Evolutionary conservation across 2,797 vertebrate genomes (phyloP), one percentile per base, ranked within the genome.

Genomic region (Columba guinea): DNA sequence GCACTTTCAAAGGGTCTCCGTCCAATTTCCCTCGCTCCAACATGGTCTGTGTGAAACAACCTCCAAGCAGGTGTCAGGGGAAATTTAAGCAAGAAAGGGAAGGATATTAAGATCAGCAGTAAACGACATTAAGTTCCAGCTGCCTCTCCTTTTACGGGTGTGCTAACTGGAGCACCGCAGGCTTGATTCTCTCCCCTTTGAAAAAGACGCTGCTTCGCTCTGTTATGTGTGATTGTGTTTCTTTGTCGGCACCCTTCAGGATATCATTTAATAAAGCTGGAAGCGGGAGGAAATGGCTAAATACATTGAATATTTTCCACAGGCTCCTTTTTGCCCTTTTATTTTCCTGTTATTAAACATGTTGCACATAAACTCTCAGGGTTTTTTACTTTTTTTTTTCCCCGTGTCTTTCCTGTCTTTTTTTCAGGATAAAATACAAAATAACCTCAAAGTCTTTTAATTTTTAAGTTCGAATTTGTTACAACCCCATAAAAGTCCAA

Each of bases 391-490:
- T 4, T 32, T 34, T 44, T 65, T 80, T 58, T 79, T 59, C 21
- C 62, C 90, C 51, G 34, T 35, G 34, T 35, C 34, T 35, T 35
- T 35, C 34, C 82, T 97, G 92, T 96, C 93, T 97, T 94, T 96
- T 92, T 81, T 95, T 96, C 80, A 95, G 56, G 53, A 94, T 88
- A 97, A 91, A 97, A 97, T 53, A 95, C 75, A 90, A 96, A 96
- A 97, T 90, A 97, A 95, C 91, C 89, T 96, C 93, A 26, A 92
- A 97, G 94, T 30, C 21, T 94, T 96, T 95, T 96, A 96, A 97
- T 97, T 97, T 97, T 53, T 96, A 96, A 96, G 92, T 96, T 97
- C 90, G 94, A 70, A 96, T 97, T 97, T 94, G 96, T 96, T 96
- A 95, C 96, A 62, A 65, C 89, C 84, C 91, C 83, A 95, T 73